A percentile compares a stretch with the other conserved stretches of the same genome.
Evolutionary conservation across 2,888 invertebrate species (phyloP).

Genomic region (Macrophya alboannulata): DNA sequence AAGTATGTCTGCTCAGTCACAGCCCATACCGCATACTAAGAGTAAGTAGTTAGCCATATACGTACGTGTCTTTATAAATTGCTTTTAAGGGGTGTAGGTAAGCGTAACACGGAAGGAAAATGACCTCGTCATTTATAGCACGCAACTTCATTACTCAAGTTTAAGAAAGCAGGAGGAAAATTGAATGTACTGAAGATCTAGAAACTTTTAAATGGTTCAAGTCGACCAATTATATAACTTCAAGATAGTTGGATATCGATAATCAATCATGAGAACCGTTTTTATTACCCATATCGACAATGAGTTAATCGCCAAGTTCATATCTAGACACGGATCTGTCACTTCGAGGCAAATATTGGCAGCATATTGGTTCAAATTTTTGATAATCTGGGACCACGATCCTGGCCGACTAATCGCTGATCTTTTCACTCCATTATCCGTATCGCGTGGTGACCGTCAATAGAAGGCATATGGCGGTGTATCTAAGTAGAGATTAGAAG

Average conservation of each 20-base stretch:
- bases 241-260: background rate
- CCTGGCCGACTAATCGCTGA: slow-evolving; percentile 34
- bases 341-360: background rate
- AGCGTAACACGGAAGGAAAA: background rate
- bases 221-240: background rate
- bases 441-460: slow-evolving; percentile 23
- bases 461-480: background rate
- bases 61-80: background rate
- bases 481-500: slow-evolving; percentile 13
- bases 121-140: background rate
- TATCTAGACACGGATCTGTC: background rate
- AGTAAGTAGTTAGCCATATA: slow-evolving; percentile 81
- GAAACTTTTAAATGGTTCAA: background rate
- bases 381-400: background rate
- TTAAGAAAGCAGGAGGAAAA: background rate
- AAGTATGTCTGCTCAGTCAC: slow-evolving; percentile 89
- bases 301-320: background rate
- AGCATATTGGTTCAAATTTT: background rate
- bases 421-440: slow-evolving; percentile 31
- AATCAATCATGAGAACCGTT: background rate
- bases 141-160: background rate
- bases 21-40: slow-evolving; percentile 88
- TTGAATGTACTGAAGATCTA: background rate
- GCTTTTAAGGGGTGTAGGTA: background rate
- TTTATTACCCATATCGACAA: background rate